Evolutionary conservation across 2,113 vertebrate genomes (phyloP).

Genomic region (Cyprinodon brontotheroides): DNA sequence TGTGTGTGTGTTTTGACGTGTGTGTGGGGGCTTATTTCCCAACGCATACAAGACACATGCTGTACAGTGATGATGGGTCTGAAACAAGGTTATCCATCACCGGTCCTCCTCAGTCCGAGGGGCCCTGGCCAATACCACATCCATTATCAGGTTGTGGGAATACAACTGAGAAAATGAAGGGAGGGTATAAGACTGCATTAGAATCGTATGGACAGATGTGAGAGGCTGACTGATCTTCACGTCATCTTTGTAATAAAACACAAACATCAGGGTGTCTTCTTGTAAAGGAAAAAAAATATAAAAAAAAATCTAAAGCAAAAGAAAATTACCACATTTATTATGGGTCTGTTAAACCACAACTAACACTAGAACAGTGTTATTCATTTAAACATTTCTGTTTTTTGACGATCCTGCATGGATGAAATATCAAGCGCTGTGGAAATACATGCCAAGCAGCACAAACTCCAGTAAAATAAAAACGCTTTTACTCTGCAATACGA

Average conservation of each 20-base stretch:
- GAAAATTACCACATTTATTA: no score
- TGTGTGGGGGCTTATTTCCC: constrained; percentile 31
- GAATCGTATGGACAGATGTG: constrained; percentile 60
- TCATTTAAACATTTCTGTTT: not conserved
- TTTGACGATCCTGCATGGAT: not conserved
- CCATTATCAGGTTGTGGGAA: constrained; percentile 68
- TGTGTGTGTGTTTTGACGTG: not conserved
- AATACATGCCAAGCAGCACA: not conserved
- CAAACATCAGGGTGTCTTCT: constrained; percentile 25
- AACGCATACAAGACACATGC: constrained; percentile 70
- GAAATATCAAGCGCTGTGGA: not conserved
- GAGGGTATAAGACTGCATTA: constrained; percentile 52
- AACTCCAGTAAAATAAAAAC: constrained; percentile 34
- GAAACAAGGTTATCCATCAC: constrained; percentile 79
- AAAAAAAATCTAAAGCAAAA: not conserved
- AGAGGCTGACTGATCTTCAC: constrained; percentile 12
- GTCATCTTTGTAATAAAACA: constrained; percentile 17
- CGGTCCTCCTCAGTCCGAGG: constrained; percentile 51
- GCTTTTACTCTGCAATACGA: constrained; percentile 26
- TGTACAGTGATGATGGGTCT: constrained; percentile 69
- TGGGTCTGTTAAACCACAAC: not conserved
- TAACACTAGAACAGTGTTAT: constrained; percentile 1
- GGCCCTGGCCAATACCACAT: constrained; percentile 71
- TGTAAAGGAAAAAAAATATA: constrained; percentile 26
- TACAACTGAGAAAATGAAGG: constrained; percentile 61